Evolutionary conservation across 2,113 vertebrate genomes (phyloP).

Genomic region (Erythrocercus mccallii): DNA sequence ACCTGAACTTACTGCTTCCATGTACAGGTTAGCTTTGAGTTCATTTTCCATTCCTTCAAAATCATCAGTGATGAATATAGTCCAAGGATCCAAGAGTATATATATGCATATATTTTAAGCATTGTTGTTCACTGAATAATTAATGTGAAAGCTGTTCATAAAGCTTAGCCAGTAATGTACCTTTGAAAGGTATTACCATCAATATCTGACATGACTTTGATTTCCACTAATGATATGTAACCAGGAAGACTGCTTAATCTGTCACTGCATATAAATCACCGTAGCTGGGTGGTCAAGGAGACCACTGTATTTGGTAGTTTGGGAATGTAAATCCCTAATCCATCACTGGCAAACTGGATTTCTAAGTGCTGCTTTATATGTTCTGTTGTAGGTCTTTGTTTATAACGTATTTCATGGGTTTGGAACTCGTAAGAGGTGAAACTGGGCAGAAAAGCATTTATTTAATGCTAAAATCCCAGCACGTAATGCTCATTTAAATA

Average conservation of each 20-base stretch:
- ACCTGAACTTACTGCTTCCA: background rate
- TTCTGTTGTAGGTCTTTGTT: conserved; percentile 29
- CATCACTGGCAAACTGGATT: conserved; percentile 35
- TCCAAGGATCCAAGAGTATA: background rate
- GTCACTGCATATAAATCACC: conserved; percentile 11
- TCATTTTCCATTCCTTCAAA: background rate
- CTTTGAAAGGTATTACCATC: conserved; percentile 61
- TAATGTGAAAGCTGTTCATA: conserved; percentile 49
- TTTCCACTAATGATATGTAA: conserved; percentile 56
- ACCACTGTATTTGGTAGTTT: conserved; percentile 23
- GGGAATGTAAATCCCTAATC: conserved; percentile 41
- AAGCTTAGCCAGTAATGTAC: conserved; percentile 51
- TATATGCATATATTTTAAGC: conserved; percentile 36
- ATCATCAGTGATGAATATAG: conserved; percentile 1
- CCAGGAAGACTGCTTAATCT: conserved; percentile 43
- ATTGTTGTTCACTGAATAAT: conserved; percentile 48
- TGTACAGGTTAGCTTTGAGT: background rate
- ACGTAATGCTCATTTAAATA: conserved; percentile 21
- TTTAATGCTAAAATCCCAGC: conserved; percentile 23
- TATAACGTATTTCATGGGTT: conserved; percentile 4
- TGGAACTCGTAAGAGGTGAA: conserved; percentile 6
- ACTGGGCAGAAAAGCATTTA: conserved; percentile 31
- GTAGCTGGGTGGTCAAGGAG: conserved; percentile 42
- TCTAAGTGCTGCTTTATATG: background rate
- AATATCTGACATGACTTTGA: conserved; percentile 55